Conservation (phyloP, 2,113 vertebrate species). For the Peucedramus taeniatus region DNA sequence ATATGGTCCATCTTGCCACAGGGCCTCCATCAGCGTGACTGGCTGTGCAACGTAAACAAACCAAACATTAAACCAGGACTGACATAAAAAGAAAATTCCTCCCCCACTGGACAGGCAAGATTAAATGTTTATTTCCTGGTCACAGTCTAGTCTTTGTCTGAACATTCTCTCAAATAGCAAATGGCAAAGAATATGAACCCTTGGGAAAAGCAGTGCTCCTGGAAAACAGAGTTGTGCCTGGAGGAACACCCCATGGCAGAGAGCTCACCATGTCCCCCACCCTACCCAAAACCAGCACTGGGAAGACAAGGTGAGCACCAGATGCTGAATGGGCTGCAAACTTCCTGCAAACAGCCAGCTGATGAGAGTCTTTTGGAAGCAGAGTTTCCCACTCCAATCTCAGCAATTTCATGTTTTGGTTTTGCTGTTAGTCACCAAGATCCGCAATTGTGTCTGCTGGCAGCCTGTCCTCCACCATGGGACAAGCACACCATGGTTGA, state of each 20-base stretch:
- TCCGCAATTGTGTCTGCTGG: not conserved
- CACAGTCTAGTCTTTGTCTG: not conserved
- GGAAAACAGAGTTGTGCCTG: not conserved
- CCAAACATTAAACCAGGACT: not conserved
- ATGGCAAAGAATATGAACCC: not conserved
- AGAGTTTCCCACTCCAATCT: not conserved
- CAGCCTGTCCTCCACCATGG: not conserved
- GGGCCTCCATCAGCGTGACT: not conserved
- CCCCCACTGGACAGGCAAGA: not conserved
- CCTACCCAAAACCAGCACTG: not conserved
- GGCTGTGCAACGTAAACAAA: not conserved
- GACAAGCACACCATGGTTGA: fast-evolving
- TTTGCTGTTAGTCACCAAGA: not conserved
- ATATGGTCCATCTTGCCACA: not conserved
- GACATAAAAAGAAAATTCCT: not conserved
- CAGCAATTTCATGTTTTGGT: not conserved
- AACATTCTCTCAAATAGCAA: not conserved
- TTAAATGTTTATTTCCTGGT: not conserved
- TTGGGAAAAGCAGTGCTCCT: not conserved
- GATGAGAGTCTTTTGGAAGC: not conserved
- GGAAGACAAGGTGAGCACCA: not conserved
- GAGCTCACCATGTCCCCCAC: not conserved
- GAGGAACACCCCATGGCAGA: not conserved
- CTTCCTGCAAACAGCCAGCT: not conserved
- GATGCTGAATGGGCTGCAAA: not conserved